These are phyloP conservation scores for Peromyscus melanophrys DNA, from an alignment of 2,797 vertebrate genomes.

Conservation along the genomic window DNA sequence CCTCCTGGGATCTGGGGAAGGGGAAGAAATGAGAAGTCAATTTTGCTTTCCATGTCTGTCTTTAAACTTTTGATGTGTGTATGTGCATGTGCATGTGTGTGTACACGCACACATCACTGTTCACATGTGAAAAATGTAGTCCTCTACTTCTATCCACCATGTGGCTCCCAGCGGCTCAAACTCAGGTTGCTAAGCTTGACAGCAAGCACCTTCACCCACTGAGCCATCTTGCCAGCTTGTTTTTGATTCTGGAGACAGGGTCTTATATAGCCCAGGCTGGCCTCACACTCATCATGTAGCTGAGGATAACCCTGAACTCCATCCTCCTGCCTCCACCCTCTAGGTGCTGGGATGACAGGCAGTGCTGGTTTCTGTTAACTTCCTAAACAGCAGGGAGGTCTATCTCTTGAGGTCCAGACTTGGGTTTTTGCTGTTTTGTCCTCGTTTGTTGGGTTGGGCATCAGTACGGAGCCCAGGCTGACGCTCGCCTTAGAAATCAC, in stretches of 20 bases:
- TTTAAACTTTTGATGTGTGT: background rate
- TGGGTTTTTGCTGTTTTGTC: background rate
- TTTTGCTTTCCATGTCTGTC: background rate
- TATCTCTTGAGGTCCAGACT: background rate
- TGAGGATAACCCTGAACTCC: background rate
- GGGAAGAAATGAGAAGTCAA: background rate
- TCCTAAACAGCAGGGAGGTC: background rate
- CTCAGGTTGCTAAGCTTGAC: background rate
- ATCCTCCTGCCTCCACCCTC: too few relatives aligned
- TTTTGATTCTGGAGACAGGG: background rate
- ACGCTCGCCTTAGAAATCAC: background rate
- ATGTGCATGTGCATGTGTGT: accelerated
- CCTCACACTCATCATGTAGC: background rate
- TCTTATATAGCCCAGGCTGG: background rate
- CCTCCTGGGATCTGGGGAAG: background rate
- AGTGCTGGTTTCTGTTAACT: background rate
- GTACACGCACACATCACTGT: background rate
- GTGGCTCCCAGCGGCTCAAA: background rate
- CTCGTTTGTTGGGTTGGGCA: background rate
- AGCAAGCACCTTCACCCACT: background rate
- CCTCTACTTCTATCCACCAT: too few relatives aligned
- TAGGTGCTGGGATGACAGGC: background rate
- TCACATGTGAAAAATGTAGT: background rate
- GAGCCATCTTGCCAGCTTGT: background rate
- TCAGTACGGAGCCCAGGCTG: background rate